Evolutionary conservation across 2,113 vertebrate genomes (phyloP), one percentile per base, ranked within the genome.

Genomic region (Limnothrissa miodon): DNA sequence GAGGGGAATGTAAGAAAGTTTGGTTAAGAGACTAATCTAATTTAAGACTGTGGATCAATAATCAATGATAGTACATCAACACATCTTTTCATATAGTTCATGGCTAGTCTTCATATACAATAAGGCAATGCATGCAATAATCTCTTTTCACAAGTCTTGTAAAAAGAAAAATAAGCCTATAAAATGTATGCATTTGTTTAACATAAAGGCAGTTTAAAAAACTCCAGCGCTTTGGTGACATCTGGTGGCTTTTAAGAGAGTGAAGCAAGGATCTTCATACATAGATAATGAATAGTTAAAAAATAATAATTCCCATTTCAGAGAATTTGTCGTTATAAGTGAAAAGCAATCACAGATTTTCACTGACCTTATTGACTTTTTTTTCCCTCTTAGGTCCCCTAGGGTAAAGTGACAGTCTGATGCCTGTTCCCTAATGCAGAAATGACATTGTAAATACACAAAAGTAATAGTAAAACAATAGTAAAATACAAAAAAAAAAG

Each of bases 361-460:
- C 11, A 33, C 29, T 39, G 33, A 11, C 66, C 29, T 74, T 5
- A 10, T 74, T 74, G 29, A 42, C 42, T 42, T 74, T 74, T 87
- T 88, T 86, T 56, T 25, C 87, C 81, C 88, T 42, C 33, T 93
- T 44, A 82, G 29, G 74, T 86, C 83, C 84, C 80, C 84, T 85
- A 46, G 83, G 89, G 79, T 88, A 85, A 81, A 87, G 45, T 80
- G 80, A 82, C 83, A 87, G 45, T 85, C 82, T 85, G 81, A 81
- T 84, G 89, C 90, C 91, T 90, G 86, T 88, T 93, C 82, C 21
- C 85, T n/a, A 74, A 88, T 87, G 29, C 78, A 56, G 9, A 80
- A 74, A 45, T 0, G 83, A 80, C 51, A 44, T 33, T 59, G 29
- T 81, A 46, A 56, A 82, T 23, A 39, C 10, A 45, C 11, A 56